phyloP scores from a whole-genome alignment of 2,797 vertebrate species.

The Podarcis lilfordi region DNA sequence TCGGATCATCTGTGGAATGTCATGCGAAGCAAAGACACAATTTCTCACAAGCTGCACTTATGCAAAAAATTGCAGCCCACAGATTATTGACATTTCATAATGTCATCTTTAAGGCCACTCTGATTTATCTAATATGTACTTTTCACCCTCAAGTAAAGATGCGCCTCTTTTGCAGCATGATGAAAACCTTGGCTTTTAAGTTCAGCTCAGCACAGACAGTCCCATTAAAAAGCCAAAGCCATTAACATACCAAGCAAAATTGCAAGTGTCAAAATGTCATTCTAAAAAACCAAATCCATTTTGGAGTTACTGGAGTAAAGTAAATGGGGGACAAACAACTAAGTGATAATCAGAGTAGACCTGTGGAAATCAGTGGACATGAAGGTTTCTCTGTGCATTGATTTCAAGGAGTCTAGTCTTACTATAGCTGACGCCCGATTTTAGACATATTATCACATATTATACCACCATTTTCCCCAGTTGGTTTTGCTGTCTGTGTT shows the following conservation, averaged over 20 bases:
- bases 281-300: constrained; percentile 66
- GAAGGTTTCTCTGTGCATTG: no score
- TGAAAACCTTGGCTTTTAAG: constrained; percentile 67
- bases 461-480: no score
- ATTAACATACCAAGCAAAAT: constrained; percentile 67
- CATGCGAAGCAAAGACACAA: constrained; percentile 44
- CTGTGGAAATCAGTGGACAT: no score
- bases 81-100: constrained; percentile 73
- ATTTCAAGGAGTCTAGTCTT: no score
- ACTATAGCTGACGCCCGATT: no score
- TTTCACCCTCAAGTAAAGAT: constrained; percentile 66
- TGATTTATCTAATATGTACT: constrained; percentile 45
- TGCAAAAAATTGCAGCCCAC: constrained; percentile 64
- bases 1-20: constrained; percentile 8
- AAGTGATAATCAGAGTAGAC: no score
- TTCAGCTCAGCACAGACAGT: constrained; percentile 36
- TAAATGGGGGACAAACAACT: constrained; percentile 26
- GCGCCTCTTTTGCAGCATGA: constrained; percentile 69
- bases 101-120: constrained; percentile 64
- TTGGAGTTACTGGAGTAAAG: constrained; percentile 62
- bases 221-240: constrained; percentile 68
- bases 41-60: constrained; percentile 64
- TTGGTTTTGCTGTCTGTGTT: no score
- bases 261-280: constrained; percentile 67
- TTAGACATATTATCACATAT: no score